Percentiles rank a stretch among this genome's conserved stretches.
These are phyloP conservation scores for Thalpophila matura DNA, from an alignment of 2,888 invertebrate species.

Conservation along the genomic window DNA sequence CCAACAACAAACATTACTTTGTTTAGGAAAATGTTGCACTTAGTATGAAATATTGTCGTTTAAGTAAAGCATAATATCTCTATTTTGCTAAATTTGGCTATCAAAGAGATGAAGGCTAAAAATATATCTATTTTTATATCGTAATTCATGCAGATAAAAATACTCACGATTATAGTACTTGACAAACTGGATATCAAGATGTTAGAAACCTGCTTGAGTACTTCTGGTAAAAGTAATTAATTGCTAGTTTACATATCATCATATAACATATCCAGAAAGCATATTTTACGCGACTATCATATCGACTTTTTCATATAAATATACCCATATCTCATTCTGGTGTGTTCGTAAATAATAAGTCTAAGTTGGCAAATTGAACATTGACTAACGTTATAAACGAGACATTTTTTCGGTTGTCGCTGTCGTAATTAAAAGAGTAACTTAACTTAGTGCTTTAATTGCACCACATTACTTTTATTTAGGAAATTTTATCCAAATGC, in stretches of 20 bases:
- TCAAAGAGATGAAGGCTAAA: constrained; percentile 1
- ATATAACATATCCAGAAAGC: constrained; percentile 14
- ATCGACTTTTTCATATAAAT: not conserved
- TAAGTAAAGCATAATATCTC: not conserved
- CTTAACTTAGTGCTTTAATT: too few relatives aligned
- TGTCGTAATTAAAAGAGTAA: too few relatives aligned
- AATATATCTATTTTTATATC: constrained; percentile 23
- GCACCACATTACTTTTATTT: too few relatives aligned
- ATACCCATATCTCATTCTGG: not conserved
- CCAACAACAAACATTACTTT: not conserved
- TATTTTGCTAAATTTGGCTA: constrained; percentile 2
- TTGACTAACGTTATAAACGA: too few relatives aligned
- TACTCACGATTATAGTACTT: constrained; percentile 28
- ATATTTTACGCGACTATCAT: constrained; percentile 22
- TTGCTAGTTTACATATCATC: constrained; percentile 45
- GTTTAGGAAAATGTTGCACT: constrained; percentile 7
- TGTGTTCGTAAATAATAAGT: not conserved
- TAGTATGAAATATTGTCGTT: not conserved
- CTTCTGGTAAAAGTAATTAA: constrained; percentile 43
- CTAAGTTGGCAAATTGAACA: too few relatives aligned
- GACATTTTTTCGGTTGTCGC: too few relatives aligned
- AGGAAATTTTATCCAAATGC: too few relatives aligned
- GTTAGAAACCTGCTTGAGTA: constrained; percentile 36
- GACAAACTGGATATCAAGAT: constrained; percentile 44
- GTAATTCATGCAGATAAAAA: constrained; percentile 28